phyloP scores from a whole-genome alignment of 2,113 vertebrate genomes.

The Neomonachus schauinslandi region DNA sequence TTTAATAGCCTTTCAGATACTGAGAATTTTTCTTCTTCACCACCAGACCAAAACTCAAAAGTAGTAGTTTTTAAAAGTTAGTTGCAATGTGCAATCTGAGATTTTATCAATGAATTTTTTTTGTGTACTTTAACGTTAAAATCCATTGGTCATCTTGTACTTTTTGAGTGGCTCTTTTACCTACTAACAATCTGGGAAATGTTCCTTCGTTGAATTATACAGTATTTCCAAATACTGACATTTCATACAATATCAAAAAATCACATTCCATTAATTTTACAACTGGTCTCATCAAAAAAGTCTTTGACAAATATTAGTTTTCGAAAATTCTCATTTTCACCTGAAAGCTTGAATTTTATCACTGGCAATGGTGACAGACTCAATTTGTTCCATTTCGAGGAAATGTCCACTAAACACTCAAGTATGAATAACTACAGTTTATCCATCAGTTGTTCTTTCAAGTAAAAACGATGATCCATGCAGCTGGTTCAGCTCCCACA shows the following conservation, averaged over 20 bases:
- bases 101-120: background rate
- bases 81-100: background rate
- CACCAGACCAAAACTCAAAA: constrained; percentile 43
- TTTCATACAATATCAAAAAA: background rate
- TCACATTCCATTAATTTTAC: constrained; percentile 7
- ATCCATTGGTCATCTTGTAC: background rate
- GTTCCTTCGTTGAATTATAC: background rate
- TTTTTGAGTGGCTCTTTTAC: constrained; percentile 25
- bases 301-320: background rate
- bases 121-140: background rate
- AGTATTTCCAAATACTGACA: constrained; percentile 48
- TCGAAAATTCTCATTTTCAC: constrained; percentile 48
- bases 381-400: constrained; percentile 14
- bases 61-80: background rate
- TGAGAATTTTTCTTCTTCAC: constrained; percentile 32
- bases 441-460: background rate
- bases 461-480: background rate
- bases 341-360: constrained; percentile 22
- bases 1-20: background rate
- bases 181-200: background rate
- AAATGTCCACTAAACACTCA: background rate
- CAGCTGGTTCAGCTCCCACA: background rate
- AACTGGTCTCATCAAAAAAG: background rate
- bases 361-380: background rate
- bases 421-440: background rate